Percentiles rank a stretch among this genome's conserved stretches.
These are phyloP conservation scores for Aurelia coerulea DNA, from an alignment of 30 jellyfish, hydroid and myxozoan species.

Conservation along the genomic window DNA sequence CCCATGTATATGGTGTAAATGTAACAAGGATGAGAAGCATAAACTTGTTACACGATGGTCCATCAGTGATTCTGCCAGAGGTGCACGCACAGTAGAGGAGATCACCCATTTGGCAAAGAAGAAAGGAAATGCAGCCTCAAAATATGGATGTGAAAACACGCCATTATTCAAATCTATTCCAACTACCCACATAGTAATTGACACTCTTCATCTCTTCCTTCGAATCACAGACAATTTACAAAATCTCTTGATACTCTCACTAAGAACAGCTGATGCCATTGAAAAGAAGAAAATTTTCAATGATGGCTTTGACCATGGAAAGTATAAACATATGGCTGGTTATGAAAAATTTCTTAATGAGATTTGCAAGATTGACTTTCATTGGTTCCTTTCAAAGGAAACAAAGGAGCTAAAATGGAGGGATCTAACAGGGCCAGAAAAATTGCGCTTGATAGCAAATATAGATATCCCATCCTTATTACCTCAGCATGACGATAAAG, in stretches of 20 bases:
- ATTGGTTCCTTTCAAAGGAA: constrained; percentile 20
- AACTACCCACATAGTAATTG: constrained; percentile 16
- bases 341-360: constrained; percentile 13
- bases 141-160: constrained; percentile 2
- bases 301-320: background rate
- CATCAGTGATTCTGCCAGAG: background rate
- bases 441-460: background rate
- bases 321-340: constrained; percentile 6
- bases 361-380: background rate
- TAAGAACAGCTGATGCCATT: constrained; percentile 5
- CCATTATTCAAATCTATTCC: constrained; percentile 27
- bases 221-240: constrained; percentile 18
- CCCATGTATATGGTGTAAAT: constrained; percentile 57
- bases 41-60: constrained; percentile 31
- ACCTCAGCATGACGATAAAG: background rate
- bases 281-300: background rate
- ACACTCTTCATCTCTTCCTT: constrained; percentile 34
- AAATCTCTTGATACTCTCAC: constrained; percentile 11
- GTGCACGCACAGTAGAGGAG: constrained; percentile 23
- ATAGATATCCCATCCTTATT: constrained; percentile 5
- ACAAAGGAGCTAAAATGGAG: background rate
- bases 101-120: background rate
- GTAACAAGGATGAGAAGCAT: background rate
- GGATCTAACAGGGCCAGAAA: constrained; percentile 57
- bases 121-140: background rate